Conservation (phyloP, 2,113 vertebrate genomes). For the Numenius arquata region DNA sequence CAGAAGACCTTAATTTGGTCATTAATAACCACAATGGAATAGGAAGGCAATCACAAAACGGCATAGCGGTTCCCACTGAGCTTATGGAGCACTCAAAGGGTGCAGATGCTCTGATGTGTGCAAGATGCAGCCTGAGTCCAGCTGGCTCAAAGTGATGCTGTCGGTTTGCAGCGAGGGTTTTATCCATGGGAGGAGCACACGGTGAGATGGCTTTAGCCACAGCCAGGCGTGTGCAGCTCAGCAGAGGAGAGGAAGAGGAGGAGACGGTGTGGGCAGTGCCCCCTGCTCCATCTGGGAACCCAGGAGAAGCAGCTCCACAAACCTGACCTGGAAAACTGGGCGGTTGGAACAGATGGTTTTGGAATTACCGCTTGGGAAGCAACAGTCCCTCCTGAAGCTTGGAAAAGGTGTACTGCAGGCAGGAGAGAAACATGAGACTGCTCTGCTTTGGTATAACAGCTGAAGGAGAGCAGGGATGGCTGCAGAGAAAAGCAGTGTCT, state of each 20-base stretch:
- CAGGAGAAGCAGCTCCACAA: not conserved
- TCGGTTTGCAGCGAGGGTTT: not conserved
- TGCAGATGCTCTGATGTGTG: not conserved
- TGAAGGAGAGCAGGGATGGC: not conserved
- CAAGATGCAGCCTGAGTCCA: not conserved
- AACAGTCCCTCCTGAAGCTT: not conserved
- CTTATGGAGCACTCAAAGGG: not conserved
- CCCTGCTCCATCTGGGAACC: not conserved
- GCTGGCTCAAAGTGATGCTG: not conserved
- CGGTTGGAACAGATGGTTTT: fast-evolving
- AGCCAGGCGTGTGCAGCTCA: not conserved
- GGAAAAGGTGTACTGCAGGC: not conserved
- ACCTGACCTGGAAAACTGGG: not conserved
- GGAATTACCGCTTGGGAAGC: not conserved
- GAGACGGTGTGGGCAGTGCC: not conserved
- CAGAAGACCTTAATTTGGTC: not conserved
- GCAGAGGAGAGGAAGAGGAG: not conserved
- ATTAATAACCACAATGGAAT: fast-evolving
- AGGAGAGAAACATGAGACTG: not conserved
- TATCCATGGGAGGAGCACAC: not conserved
- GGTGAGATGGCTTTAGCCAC: not conserved
- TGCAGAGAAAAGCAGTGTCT: not conserved
- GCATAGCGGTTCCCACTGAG: fast-evolving
- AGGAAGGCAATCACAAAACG: fast-evolving
- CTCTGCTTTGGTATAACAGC: fast-evolving